Base-by-base conservation (phyloP, 2,888 invertebrate species). In the Trachelus stipa region DNA sequence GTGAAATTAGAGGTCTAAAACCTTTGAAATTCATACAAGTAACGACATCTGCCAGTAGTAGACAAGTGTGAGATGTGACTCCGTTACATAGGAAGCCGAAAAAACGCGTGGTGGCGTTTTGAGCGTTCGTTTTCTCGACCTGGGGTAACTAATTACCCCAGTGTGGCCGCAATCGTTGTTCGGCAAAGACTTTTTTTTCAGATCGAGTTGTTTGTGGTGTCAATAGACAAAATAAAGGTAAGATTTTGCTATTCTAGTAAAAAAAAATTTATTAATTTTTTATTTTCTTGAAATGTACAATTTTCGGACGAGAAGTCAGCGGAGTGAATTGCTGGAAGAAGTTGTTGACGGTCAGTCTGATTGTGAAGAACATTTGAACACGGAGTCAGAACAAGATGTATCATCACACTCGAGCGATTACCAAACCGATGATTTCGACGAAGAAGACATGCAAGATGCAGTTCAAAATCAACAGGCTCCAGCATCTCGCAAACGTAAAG, bases 261-360 rank as follows among this genome's bases (percentile, higher is more conserved):
- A 73, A 33, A 33, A 73, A 73, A 73, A 73, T 30, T 1, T 76
- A 76, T 76, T n/a, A 68, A 76, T 71, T 76, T 76, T 76, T 76
- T 31, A 76, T 71, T 71, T 76, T 34, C 69, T 76, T 71, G 3
- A 76, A 34, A 33, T 71, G 76, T 76, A 76, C 76, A 76, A 76
- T 76, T 76, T 76, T 30, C 76, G 76, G 34, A 76, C 76, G 34
- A 76, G 34, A 76, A 34, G 69, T 69, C 68, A 76, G 34, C 76
- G 76, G 69, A 69, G 34, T 71, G 33, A 71, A 33, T 76, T 76
- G 34, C 76, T 76, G 69, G 76, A 76, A 33, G 76, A 76, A 68
- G 76, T 23, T 76, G n/a, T 69, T 3, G 3, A 31, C 69, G 69
- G 69, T 69, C 3, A 69, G 11, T 69, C 69, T 69, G 69, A 69